Conservation (phyloP, 2,888 invertebrate species). For the Dione vanillae region DNA sequence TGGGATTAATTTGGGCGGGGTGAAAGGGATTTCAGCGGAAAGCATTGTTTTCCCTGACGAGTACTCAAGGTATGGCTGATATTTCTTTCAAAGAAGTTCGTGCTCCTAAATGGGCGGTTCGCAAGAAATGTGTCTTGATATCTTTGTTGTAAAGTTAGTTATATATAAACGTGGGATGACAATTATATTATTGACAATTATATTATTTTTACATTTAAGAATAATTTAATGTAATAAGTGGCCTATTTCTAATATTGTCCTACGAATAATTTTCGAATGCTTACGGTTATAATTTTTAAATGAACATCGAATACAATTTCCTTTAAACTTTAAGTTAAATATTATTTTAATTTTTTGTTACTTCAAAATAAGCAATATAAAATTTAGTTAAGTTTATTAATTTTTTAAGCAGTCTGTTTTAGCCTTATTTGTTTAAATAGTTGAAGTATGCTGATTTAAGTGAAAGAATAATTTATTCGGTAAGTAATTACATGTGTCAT, state of each 20-base stretch:
- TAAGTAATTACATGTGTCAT: background rate
- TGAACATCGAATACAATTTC: background rate
- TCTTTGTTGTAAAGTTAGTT: background rate
- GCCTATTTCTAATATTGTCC: slow-evolving; percentile 26
- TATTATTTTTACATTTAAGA: slow-evolving; percentile 10
- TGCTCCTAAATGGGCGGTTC: background rate
- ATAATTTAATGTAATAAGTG: slow-evolving; percentile 2
- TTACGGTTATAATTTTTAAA: background rate
- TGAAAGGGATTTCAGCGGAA: slow-evolving; percentile 34
- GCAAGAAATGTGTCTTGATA: background rate
- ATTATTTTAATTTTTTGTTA: no score
- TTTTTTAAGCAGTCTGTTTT: background rate
- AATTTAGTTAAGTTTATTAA: no score
- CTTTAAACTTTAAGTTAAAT: background rate
- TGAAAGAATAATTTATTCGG: background rate
- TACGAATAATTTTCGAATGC: slow-evolving; percentile 63
- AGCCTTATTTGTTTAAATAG: no score
- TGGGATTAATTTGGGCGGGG: slow-evolving; percentile 32
- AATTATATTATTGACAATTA: no score
- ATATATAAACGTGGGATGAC: no score
- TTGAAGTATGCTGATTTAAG: no score
- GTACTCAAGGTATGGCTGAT: slow-evolving; percentile 28
- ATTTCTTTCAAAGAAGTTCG: slow-evolving; percentile 24
- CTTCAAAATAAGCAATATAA: no score
- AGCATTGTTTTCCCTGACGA: slow-evolving; percentile 35